These are phyloP conservation scores for Lycocorax pyrrhopterus DNA, from an alignment of 2,113 vertebrate genomes.

Conservation along the genomic window DNA sequence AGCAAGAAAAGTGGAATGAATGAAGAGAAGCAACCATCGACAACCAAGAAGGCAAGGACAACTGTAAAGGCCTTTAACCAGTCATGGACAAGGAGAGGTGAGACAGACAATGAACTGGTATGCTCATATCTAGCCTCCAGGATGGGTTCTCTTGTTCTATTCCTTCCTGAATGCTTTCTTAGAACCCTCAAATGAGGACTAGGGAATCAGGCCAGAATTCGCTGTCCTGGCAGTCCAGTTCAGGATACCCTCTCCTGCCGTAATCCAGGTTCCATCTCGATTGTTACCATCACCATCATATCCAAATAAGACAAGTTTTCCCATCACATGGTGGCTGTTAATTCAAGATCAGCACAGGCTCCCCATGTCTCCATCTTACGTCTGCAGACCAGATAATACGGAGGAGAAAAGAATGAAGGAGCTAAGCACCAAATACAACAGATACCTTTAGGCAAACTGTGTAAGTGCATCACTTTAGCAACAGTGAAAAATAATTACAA, in stretches of 20 bases:
- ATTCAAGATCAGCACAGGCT: neutral
- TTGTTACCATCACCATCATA: neutral
- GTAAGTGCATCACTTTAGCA: neutral
- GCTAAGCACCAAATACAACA: neutral
- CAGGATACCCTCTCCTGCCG: neutral
- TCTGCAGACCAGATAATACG: neutral
- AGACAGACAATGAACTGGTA: neutral
- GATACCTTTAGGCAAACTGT: neutral
- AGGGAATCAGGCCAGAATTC: neutral
- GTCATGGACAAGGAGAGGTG: neutral
- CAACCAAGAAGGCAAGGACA: neutral
- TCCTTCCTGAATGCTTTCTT: neutral
- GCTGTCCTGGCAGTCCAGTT: neutral
- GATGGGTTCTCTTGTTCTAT: neutral
- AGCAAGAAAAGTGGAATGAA: neutral
- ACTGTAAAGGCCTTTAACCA: neutral
- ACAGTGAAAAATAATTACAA: slow-evolving; percentile 28
- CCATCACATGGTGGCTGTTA: neutral
- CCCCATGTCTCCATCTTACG: neutral
- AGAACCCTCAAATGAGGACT: neutral
- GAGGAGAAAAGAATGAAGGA: neutral
- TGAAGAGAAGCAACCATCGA: neutral
- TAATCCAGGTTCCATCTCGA: neutral
- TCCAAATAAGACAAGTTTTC: neutral
- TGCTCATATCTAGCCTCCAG: neutral